Base-by-base conservation (phyloP, 2,888 invertebrate genomes). In the Hirtodrosophila trivittata region DNA sequence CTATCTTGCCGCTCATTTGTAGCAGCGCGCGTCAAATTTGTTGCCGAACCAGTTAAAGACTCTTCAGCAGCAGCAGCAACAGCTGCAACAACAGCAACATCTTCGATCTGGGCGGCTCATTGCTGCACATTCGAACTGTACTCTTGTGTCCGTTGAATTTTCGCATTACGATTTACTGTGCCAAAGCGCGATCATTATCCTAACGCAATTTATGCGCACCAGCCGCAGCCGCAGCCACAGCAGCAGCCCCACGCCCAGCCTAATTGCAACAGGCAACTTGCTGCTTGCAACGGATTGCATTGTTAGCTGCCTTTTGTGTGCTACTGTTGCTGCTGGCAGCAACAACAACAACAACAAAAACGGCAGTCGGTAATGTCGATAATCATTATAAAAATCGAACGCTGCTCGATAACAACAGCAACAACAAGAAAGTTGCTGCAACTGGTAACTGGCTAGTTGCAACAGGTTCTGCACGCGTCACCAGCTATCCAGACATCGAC, bases 121-220 rank as follows among this genome's bases (percentile, higher is more conserved):
- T 21, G 18, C 5, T 21, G 51, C 75, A 59, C 71, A 75, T 77
- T 70, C 63, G 57, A 80, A 85, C 78, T 80, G 86, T 80, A 86
- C 59, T 82, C 70, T 52, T 47, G 66, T 70, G 71, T 85, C 78
- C 86, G 86, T 77, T 85, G 86, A 78, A 74, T 21, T 77, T 77
- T 66, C 75, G 86, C 66, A 86, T 78, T 82, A 59, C 80, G 80
- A 86, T 81, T 81, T 86, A 81, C 75, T 81, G 80, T 81, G 80
- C 86, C 80, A 86, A 86, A 78, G 86, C 85, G 81, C 85, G 89
- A 89, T 89, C 86, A 86, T 86, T 88, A 89, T 89, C 89, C 88
- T 75, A 89, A 89, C 88, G 89, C 89, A 89, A 89, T 89, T 89
- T 89, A 89, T 88, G 87, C 85, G 65, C 87, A 60, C 41, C 74